Conservation (phyloP, 2,888 invertebrate species). For the Malthinus seriepunctatus region DNA sequence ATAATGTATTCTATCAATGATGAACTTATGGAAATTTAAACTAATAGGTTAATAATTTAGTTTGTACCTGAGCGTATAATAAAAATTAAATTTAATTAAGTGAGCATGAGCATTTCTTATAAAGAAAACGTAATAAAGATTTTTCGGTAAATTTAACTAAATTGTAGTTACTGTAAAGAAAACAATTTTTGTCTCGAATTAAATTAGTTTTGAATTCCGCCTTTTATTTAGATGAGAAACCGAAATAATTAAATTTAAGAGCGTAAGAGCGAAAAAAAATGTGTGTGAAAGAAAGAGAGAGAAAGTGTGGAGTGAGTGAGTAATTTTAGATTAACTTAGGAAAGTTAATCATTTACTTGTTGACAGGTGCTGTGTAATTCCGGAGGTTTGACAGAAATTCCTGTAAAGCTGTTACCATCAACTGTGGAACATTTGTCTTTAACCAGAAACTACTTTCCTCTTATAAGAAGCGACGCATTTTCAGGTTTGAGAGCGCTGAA, state of each 20-base stretch:
- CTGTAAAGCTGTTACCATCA: slow-evolving; percentile 72
- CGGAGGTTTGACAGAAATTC: slow-evolving; percentile 79
- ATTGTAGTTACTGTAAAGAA: no score
- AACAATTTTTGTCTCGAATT: no score
- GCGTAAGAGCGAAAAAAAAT: neutral
- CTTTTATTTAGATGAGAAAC: neutral
- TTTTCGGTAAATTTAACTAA: no score
- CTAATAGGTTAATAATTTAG: no score
- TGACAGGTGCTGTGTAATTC: slow-evolving; percentile 87
- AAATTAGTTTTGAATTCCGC: no score
- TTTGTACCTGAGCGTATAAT: no score
- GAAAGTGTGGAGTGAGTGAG: neutral
- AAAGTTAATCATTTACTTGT: slow-evolving; percentile 36
- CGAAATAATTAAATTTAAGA: neutral
- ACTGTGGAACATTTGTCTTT: slow-evolving; percentile 84
- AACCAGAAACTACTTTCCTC: slow-evolving; percentile 82
- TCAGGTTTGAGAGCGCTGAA: slow-evolving; percentile 77
- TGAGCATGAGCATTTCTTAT: no score
- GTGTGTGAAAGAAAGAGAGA: neutral
- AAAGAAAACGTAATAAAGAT: no score
- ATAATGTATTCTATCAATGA: no score
- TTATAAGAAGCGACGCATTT: slow-evolving; percentile 82
- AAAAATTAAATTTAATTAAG: no score
- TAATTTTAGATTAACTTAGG: slow-evolving; percentile 5
- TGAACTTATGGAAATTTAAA: no score